Base-by-base conservation (phyloP, 2,113 vertebrate species). In the Eulemur rufifrons region DNA sequence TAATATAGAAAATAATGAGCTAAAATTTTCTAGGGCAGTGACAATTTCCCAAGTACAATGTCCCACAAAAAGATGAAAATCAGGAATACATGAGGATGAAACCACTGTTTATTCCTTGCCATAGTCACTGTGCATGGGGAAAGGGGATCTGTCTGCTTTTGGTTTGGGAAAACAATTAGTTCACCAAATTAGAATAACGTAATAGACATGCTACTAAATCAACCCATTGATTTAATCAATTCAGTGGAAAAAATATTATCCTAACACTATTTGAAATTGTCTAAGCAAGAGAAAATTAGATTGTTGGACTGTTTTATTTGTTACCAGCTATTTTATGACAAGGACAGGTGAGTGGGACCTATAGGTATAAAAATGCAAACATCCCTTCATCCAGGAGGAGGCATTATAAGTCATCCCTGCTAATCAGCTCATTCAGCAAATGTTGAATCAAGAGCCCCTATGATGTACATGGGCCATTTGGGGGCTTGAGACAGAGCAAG, bases 231-330 rank as follows among this genome's bases (percentile, higher is more conserved):
- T 50, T 68, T 88, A 89, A 39, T 54, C 76, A 81, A 42, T 52
- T 59, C 56, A 25, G 68, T 87, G 39, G 63, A 1, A 68, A 74
- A 92, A 68, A 56, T 21, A 25, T 34, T 21, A 78, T 59, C n/a
- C 14, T 47, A 13, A 25, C 77, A 45, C 1, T 71, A 29, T 77
- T 84, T 56, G 83, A 64, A 95, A 73, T 78, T 74, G 34, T n/a
- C 76, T 61, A 84, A 29, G 64, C 27, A 83, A 86, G 42, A 91
- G 61, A 69, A 95, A 68, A 37, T 76, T 71, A 63, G 73, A 29
- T 69, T 82, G 14, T 78, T 86, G 59, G 42, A 68, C 52, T 61
- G 8, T 89, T 91, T 89, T 66, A 34, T 88, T 52, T 95, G 54
- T 84, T 85, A 42, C 15, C 52, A 85, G 8, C 73, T 56, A 59